These are phyloP conservation scores for Eospalax fontanierii DNA, from an alignment of 2,797 vertebrate species.

Conservation along the genomic window DNA sequence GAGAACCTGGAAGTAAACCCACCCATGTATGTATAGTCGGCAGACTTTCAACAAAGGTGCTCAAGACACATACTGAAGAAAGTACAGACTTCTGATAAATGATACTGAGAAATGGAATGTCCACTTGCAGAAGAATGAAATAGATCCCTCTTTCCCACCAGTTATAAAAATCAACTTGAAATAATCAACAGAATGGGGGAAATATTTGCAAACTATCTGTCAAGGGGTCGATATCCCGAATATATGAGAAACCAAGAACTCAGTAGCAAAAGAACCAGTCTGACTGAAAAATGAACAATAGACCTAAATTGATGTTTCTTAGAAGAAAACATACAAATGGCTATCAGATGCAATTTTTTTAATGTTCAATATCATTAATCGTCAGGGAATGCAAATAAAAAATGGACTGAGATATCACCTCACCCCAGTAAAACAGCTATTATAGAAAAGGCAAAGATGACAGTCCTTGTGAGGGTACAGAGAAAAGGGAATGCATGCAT, in stretches of 20 bases:
- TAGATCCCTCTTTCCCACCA: background rate
- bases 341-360: no score
- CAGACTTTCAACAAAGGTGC: background rate
- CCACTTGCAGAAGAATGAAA: background rate
- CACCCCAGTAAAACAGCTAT: background rate
- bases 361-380: background rate
- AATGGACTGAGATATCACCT: background rate
- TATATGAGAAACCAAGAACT: background rate
- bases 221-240: background rate
- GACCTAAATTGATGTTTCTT: background rate
- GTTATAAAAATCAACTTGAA: background rate
- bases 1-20: background rate
- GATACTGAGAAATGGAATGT: background rate
- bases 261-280: no score
- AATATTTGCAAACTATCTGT: background rate
- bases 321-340: background rate
- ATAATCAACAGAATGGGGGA: background rate
- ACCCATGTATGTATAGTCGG: no score
- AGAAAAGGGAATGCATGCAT: background rate
- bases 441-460: background rate
- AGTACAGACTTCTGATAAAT: background rate
- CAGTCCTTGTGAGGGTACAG: background rate
- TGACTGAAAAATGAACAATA: background rate
- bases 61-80: background rate
- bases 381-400: background rate